A percentile compares a stretch with the other conserved stretches of the same genome.
Evolutionary conservation across 2,113 vertebrate genomes (phyloP).

Genomic region (Vulpes vulpes): DNA sequence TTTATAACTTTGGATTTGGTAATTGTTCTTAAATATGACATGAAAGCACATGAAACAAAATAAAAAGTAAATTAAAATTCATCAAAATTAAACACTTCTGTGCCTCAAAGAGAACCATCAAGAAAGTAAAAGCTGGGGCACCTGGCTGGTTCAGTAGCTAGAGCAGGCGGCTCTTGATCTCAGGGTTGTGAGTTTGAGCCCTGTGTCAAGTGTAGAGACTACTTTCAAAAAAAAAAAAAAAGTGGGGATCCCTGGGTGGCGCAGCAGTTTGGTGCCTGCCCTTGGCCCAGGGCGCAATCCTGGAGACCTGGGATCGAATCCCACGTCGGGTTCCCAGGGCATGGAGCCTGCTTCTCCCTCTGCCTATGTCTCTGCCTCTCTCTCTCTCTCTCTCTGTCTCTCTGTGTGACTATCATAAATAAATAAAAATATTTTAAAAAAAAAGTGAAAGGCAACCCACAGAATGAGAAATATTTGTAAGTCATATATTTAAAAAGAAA

Average conservation of each 20-base stretch:
- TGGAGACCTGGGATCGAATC: too few relatives aligned
- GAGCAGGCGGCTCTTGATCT: not conserved
- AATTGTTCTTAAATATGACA: not conserved
- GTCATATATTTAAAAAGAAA: not conserved
- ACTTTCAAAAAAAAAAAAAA: not conserved
- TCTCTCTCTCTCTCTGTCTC: too few relatives aligned
- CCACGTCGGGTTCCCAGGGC: too few relatives aligned
- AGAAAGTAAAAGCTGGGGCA: not conserved
- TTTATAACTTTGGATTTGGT: constrained; percentile 8
- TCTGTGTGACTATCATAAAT: too few relatives aligned
- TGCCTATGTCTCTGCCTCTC: too few relatives aligned
- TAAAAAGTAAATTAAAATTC: not conserved
- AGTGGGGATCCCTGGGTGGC: too few relatives aligned
- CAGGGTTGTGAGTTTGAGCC: not conserved
- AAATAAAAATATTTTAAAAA: not conserved
- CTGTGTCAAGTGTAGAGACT: not conserved
- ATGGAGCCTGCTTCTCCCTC: too few relatives aligned
- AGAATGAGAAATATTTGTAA: not conserved
- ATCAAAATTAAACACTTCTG: not conserved
- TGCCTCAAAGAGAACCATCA: not conserved
- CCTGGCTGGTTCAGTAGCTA: not conserved
- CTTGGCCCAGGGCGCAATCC: too few relatives aligned
- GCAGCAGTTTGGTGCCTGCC: too few relatives aligned
- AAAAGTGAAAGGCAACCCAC: not conserved
- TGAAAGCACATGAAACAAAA: not conserved